A percentile compares a stretch with the other conserved stretches of the same genome.
phyloP scores from a whole-genome alignment of 2,113 vertebrate species.

The Tragulus kanchil region DNA sequence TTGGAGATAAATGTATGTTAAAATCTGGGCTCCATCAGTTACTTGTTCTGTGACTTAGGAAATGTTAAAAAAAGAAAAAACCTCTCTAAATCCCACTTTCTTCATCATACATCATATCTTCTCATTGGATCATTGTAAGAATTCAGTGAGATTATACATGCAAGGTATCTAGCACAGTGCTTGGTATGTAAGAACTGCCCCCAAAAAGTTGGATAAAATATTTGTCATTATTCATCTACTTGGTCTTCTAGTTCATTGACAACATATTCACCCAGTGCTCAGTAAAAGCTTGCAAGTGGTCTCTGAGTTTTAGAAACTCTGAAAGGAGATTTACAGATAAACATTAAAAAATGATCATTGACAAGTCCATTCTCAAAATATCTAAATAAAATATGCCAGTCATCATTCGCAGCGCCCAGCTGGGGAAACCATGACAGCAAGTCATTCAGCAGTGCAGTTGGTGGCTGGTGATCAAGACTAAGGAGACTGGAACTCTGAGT shows the following conservation, averaged over 20 bases:
- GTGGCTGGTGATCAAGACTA: background rate
- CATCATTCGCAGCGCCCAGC: background rate
- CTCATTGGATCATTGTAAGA: background rate
- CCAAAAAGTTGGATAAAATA: background rate
- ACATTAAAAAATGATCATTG: background rate
- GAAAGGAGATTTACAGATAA: constrained; percentile 33
- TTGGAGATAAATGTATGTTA: background rate
- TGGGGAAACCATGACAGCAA: background rate
- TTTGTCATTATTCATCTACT: background rate
- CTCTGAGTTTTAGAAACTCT: constrained; percentile 6
- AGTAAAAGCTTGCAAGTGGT: constrained; percentile 1
- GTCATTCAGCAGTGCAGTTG: background rate
- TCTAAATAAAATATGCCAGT: background rate
- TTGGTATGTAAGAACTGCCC: background rate
- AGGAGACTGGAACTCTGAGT: background rate
- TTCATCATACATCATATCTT: background rate
- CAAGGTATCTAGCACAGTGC: background rate
- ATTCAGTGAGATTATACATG: background rate
- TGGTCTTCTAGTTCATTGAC: background rate
- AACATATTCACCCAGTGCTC: background rate
- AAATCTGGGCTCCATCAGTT: background rate
- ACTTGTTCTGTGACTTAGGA: background rate
- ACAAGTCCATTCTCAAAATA: background rate
- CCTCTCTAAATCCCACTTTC: background rate
- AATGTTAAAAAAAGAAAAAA: background rate